Base-by-base conservation (phyloP, 2,113 vertebrate genomes). In the Microtus oregoni region DNA sequence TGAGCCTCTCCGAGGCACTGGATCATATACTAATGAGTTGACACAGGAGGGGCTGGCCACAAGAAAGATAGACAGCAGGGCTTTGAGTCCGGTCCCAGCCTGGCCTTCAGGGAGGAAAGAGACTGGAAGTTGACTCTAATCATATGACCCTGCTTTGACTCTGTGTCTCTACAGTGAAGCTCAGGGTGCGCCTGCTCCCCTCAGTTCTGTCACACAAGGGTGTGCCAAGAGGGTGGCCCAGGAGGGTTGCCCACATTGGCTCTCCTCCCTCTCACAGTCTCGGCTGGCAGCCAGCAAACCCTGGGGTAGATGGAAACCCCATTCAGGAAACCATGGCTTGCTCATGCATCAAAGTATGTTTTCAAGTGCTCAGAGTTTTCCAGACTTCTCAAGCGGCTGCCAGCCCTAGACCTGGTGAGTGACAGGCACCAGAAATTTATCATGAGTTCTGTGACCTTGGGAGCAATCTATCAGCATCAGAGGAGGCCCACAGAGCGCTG, bases 181-280 rank as follows among this genome's bases (percentile, higher is more conserved):
- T 13, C 19, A 0, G 3, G 5, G 3, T 0, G 13, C 4, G 3
- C 32, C 11, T 20, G 7, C 28, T 0, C 28, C 0, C 30, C 1
- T 3, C 50, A 13, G 41, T 28, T 9, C 0, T 7, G 61, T 41
- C 24, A 9, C 55, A 30, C 20, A 0, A 0, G 0, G 8, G 4
- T 19, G 0, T 41, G 52, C n/a, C 28, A 5, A 10, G 10, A 72
- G 17, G 50, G 63, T 22, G 63, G 26, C 58, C 20, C 24, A 1
- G 7, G 10, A 77, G 17, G 50, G 63, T 22, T 44, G 38, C 58
- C 15, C 24, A 1, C 12, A 8, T 38, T 9, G 30, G 30, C 2
- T 44, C 30, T 26, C 11, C 26, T n/a, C 65, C 11, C 22, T 52
- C 67, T 52, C 47, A 7, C 47, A 26, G 65, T 28, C 86, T 8